Conservation (phyloP, 2,113 vertebrate genomes). For the Paracanthobrama guichenoti region DNA sequence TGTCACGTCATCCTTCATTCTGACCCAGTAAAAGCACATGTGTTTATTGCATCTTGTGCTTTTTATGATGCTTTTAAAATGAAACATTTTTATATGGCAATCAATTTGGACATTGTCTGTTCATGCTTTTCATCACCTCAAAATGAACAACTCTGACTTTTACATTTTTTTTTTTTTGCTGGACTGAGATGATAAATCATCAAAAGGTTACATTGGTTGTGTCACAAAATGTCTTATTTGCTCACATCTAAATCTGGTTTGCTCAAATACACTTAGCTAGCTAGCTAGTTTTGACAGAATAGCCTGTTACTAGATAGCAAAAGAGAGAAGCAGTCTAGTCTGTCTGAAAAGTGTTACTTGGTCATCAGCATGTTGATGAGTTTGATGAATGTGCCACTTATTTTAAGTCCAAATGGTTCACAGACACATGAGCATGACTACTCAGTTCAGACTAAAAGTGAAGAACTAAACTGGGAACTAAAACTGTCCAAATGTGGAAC, state of each 20-base stretch:
- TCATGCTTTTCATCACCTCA: background rate
- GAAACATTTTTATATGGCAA: too few relatives aligned
- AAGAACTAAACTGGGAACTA: conserved; percentile 14
- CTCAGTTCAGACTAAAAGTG: background rate
- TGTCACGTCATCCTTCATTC: background rate
- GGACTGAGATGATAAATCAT: conserved; percentile 50
- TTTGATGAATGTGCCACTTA: background rate
- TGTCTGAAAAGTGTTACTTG: background rate
- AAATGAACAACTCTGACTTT: background rate
- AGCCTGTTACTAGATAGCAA: background rate
- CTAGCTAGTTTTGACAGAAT: background rate
- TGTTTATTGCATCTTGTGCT: background rate
- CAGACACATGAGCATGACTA: background rate
- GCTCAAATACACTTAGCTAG: background rate
- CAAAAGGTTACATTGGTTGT: background rate
- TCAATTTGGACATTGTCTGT: background rate
- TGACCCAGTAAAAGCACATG: background rate
- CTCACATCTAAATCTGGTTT: background rate
- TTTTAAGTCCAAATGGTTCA: conserved; percentile 1
- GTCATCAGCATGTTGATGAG: background rate
- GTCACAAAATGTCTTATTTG: background rate
- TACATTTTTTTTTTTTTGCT: background rate
- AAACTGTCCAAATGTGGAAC: background rate
- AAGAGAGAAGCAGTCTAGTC: background rate
- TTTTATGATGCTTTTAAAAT: background rate